Base-by-base conservation (phyloP, 2,888 invertebrate genomes). In the Teleiodes luculella region DNA sequence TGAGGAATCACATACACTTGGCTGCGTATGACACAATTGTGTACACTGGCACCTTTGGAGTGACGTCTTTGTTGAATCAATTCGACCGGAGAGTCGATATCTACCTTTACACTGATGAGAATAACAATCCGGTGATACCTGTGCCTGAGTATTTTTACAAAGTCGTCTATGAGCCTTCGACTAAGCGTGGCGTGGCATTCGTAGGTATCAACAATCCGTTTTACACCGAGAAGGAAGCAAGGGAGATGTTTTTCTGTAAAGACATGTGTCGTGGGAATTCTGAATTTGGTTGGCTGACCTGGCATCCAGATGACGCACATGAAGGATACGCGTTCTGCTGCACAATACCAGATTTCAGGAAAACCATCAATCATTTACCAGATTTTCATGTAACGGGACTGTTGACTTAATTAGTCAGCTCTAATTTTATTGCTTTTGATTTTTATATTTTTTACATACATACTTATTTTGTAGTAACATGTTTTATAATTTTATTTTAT, bases 171-270 rank as follows among this genome's bases (percentile, higher is more conserved):
- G 91, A 93, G 54, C 85, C 90, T 2, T 58, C 55, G 1, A 72
- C 72, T 0, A 76, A 80, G 33, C 75, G 79, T 16, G 93, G 92
- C 0, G 79, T 91, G 1, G 93, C 89, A 0, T 91, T 93, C 64
- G 66, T 94, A 11, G 92, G 92, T 0, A 86, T 92, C 5, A 94
- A 94, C 66, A 92, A 94, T 71, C 93, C 94, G 0, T 90, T 91
- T 64, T 80, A 80, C 24, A 68, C 72, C 0, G 8, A 24, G 1
- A 35, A 13, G 2, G 83, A 87, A 60, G 83, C 80, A 0, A 63
- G 54, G 2, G 60, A 69, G 0, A 53, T 84, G 63, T 78, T 80
- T 54, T 90, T 92, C 51, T 93, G 93, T 60, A 46, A 73, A 0
- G 90, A 92, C 59, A 49, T 83, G 18, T 90, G 89, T 58, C 79